phyloP scores from a whole-genome alignment of 1,140 invertebrate genomes.

The Pseudachorutes palmiensis region DNA sequence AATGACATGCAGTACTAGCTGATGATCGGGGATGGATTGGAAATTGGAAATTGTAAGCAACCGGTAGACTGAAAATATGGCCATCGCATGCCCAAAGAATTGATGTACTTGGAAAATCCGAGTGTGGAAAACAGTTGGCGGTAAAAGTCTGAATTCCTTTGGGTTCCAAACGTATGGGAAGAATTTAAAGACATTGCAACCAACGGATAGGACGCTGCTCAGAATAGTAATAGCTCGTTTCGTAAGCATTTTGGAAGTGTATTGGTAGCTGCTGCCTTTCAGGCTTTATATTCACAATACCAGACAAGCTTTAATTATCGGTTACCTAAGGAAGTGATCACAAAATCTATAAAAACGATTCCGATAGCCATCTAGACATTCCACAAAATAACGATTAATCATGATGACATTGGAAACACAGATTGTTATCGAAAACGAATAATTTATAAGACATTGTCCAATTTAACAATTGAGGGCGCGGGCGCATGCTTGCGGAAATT shows the following conservation, averaged over 20 bases:
- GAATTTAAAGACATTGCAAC: neutral
- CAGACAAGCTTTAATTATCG: too few species aligned
- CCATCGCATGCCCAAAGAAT: neutral
- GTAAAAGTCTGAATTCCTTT: neutral
- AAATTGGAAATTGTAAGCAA: neutral
- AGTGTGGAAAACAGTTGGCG: neutral
- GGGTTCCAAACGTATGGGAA: neutral
- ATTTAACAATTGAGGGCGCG: too few species aligned
- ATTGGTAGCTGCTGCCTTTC: too few species aligned
- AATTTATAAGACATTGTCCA: too few species aligned
- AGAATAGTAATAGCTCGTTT: neutral
- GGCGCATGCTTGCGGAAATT: too few species aligned
- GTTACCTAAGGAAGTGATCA: too few species aligned
- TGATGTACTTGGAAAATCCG: neutral
- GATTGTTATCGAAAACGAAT: too few species aligned
- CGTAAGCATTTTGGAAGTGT: neutral
- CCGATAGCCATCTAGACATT: too few species aligned
- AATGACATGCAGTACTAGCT: neutral
- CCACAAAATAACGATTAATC: too few species aligned
- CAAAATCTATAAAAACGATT: too few species aligned
- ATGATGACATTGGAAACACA: too few species aligned
- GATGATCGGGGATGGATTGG: neutral
- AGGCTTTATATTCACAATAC: too few species aligned
- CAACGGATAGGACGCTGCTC: neutral
- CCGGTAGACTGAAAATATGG: neutral